Evolutionary conservation across 2,797 vertebrate species (phyloP), one percentile per base, ranked within the genome.

Genomic region (Sebastes umbrosus): DNA sequence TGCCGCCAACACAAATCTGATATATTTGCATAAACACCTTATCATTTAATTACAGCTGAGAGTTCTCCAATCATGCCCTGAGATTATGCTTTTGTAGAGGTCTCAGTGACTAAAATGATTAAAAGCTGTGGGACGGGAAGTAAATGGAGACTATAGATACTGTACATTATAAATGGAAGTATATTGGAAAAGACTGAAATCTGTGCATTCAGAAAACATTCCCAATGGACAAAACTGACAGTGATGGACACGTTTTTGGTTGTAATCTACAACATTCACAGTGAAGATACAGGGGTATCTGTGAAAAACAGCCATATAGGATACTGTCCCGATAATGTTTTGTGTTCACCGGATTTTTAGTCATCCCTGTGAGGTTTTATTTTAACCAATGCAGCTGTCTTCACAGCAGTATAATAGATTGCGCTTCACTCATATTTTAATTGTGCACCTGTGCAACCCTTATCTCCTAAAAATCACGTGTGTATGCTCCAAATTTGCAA

Each of bases 21-120:
- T 86, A 86, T 91, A 93, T 94, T 93, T 93, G 90, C 93, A 93
- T 91, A 93, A 94, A 91, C 91, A 93, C 85, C 92, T 94, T 93
- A 93, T 92, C 91, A 92, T 94, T 93, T 93, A 95, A 94, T 94
- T 93, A 93, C 80, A 93, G 89, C 78, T 79, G 81, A 85, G 88
- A 84, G 86, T 90, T 92, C 83, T 89, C 79, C 79, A 88, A 90
- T 94, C 83, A 79, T 50, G 85, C 67, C 71, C 55, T 50, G 36
- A 85, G 84, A 91, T 87, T 80, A 71, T 46, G 77, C 69, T 84
- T 89, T 86, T 86, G 88, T 89, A 72, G 59, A 69, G 74, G 75
- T 66, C 84, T 84, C n/a, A 46, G 71, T 73, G 75, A 87, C 72
- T 78, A 66, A 84, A 90, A 90, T 90, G 78, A 90, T 88, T 84